These are phyloP conservation scores for Lasiurus cinereus DNA, from an alignment of 2,113 vertebrate species.

Conservation along the genomic window DNA sequence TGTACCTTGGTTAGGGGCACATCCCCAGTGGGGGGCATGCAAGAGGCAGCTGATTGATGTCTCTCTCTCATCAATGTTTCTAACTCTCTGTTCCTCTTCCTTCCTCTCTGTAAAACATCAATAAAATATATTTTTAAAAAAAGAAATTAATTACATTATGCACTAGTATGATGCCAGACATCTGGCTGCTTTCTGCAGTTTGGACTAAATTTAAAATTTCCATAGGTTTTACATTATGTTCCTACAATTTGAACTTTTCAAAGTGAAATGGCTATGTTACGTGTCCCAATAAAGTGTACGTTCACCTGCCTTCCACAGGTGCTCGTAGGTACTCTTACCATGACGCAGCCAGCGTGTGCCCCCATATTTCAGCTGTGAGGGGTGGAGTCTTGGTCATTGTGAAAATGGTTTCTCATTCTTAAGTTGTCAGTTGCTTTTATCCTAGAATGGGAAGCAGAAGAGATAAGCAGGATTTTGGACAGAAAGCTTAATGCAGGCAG, in stretches of 20 bases:
- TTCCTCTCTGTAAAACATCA: no score
- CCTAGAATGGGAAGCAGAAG: not conserved
- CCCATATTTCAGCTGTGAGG: not conserved
- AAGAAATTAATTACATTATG: not conserved
- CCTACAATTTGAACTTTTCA: not conserved
- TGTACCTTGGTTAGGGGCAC: no score
- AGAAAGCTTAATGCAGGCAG: not conserved
- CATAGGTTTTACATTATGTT: not conserved
- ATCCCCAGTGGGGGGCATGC: no score
- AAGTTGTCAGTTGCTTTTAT: constrained; percentile 31
- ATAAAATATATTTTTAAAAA: no score
- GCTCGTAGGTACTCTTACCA: not conserved
- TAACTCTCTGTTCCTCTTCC: no score
- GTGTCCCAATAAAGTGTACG: not conserved
- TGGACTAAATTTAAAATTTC: not conserved
- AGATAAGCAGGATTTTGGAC: not conserved
- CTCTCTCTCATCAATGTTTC: no score
- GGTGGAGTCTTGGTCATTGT: not conserved
- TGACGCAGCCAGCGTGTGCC: not conserved
- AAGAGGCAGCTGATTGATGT: no score
- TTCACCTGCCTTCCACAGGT: not conserved
- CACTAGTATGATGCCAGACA: not conserved
- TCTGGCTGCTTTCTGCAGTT: not conserved
- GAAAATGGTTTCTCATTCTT: not conserved
- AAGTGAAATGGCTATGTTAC: not conserved